phyloP scores from a whole-genome alignment of 2,797 vertebrate species.

The Lophius americanus region DNA sequence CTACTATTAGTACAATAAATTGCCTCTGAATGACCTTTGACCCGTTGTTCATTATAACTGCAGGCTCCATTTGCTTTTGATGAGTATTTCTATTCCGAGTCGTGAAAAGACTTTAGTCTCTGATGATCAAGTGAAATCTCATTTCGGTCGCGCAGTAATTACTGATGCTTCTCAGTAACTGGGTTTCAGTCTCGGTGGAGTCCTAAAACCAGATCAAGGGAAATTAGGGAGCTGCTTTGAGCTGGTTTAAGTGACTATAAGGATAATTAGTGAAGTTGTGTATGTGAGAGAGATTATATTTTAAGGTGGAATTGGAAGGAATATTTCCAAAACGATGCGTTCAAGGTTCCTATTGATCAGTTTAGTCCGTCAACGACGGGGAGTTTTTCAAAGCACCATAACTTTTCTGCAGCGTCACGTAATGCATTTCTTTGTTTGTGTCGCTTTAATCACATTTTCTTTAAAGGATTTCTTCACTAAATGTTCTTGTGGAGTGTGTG shows the following conservation, averaged over 20 bases:
- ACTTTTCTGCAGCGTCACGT: slow-evolving; percentile 33
- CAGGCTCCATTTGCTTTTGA: slow-evolving; percentile 48
- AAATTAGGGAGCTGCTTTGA: slow-evolving; percentile 56
- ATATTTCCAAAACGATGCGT: slow-evolving; percentile 21
- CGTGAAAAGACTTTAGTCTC: slow-evolving; percentile 57
- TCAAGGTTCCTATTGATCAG: background rate
- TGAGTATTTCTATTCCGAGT: slow-evolving; percentile 49
- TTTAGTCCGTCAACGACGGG: slow-evolving; percentile 5
- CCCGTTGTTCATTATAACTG: slow-evolving; percentile 41
- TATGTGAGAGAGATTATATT: background rate
- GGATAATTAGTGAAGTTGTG: slow-evolving; percentile 39
- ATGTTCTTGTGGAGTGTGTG: slow-evolving; percentile 32
- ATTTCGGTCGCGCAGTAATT: slow-evolving; percentile 65
- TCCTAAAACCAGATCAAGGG: slow-evolving; percentile 63
- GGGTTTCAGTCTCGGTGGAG: slow-evolving; percentile 61
- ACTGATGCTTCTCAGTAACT: slow-evolving; percentile 65
- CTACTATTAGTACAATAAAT: no score
- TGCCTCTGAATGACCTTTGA: slow-evolving; percentile 47
- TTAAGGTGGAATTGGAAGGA: slow-evolving; percentile 4
- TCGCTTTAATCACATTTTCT: slow-evolving; percentile 30
- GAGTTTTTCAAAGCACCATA: slow-evolving; percentile 10
- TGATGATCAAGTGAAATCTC: slow-evolving; percentile 70
- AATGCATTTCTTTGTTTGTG: slow-evolving; percentile 35
- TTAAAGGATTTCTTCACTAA: slow-evolving; percentile 11
- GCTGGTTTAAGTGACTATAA: slow-evolving; percentile 56